Conservation (phyloP, 2,113 vertebrate species). For the Rhinopithecus roxellana region DNA sequence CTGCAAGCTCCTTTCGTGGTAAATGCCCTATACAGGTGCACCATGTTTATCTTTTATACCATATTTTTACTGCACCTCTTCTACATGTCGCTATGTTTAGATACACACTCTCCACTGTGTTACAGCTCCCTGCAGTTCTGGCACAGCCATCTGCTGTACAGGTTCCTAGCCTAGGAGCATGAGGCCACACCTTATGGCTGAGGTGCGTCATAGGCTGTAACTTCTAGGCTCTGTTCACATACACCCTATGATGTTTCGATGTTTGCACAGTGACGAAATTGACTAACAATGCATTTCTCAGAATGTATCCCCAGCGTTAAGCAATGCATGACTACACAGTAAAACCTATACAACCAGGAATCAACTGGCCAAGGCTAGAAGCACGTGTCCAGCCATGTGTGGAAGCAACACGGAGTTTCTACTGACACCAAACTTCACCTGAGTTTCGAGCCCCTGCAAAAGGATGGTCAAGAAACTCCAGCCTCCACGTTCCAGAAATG, state of each 20-base stretch:
- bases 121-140: too few species aligned
- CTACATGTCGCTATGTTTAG: too few species aligned
- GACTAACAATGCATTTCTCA: not conserved
- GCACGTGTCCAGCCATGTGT: not conserved
- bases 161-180: not conserved
- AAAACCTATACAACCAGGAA: not conserved
- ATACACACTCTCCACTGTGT: too few species aligned
- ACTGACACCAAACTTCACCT: not conserved
- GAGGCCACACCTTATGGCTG: rapidly evolving
- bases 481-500: too few species aligned
- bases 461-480: too few species aligned
- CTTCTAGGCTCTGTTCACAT: too few species aligned
- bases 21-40: too few species aligned
- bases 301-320: not conserved
- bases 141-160: too few species aligned
- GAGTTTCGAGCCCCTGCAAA: not conserved
- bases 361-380: not conserved
- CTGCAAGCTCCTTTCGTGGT: too few species aligned
- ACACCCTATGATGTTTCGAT: not conserved
- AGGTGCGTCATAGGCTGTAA: not conserved
- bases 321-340: rapidly evolving
- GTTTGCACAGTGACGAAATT: too few species aligned
- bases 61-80: too few species aligned
- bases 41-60: too few species aligned
- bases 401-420: not conserved